These are phyloP conservation scores for Autographa pulchrina DNA, from an alignment of 2,888 invertebrate genomes.

Conservation along the genomic window DNA sequence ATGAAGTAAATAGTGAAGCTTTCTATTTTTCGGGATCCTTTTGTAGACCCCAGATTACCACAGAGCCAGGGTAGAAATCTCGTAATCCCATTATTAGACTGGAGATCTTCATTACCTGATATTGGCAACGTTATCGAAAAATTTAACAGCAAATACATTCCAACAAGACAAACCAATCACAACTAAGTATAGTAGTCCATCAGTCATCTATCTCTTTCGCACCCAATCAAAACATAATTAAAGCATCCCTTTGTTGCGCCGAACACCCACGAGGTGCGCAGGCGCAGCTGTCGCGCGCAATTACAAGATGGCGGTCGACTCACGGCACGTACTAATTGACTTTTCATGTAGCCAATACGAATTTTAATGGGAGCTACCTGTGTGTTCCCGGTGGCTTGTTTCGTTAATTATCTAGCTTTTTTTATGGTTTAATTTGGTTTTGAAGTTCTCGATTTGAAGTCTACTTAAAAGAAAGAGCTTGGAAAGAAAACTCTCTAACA, in stretches of 20 bases:
- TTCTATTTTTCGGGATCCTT: too few species aligned
- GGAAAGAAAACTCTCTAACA: neutral
- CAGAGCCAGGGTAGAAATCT: too few species aligned
- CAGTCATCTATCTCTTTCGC: slow-evolving; percentile 34
- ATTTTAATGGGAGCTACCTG: slow-evolving; percentile 70
- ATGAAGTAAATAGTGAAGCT: too few species aligned
- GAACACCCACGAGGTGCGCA: slow-evolving; percentile 75
- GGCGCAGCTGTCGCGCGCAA: slow-evolving; percentile 82
- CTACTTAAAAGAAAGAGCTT: too few species aligned
- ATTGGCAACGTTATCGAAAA: neutral
- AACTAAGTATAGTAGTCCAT: neutral
- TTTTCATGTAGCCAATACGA: slow-evolving; percentile 85
- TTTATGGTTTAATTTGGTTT: slow-evolving; percentile 51
- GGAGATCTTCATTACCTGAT: too few species aligned
- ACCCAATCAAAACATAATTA: slow-evolving; percentile 63
- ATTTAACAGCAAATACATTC: neutral
- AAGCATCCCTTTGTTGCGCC: slow-evolving; percentile 63
- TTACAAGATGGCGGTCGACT: slow-evolving; percentile 83
- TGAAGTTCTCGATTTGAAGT: neutral
- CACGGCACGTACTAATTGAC: slow-evolving; percentile 85
- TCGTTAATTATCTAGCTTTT: slow-evolving; percentile 64
- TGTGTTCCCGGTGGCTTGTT: slow-evolving; percentile 66
- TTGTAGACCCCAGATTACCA: too few species aligned
- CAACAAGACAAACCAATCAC: slow-evolving; percentile 10
- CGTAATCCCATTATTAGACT: too few species aligned